These are phyloP conservation scores for Pseudeuparius sepicola DNA, from an alignment of 2,888 invertebrate genomes.

Conservation along the genomic window DNA sequence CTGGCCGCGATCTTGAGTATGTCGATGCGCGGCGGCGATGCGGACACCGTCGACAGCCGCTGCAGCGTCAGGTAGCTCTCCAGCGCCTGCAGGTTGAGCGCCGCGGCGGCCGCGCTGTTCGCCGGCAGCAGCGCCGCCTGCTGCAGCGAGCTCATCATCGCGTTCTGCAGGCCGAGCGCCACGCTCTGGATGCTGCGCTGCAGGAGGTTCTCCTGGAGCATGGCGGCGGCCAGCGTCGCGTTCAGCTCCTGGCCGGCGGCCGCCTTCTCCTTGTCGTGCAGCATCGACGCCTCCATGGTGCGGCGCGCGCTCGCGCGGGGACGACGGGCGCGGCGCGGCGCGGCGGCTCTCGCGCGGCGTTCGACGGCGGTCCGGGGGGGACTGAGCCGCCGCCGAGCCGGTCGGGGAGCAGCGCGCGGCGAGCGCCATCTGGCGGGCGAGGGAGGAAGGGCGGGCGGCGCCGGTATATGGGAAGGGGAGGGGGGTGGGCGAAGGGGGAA, in stretches of 20 bases:
- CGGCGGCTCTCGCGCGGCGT: background rate
- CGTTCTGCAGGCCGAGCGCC: constrained; percentile 71
- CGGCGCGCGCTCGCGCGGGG: background rate
- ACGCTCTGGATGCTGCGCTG: constrained; percentile 56
- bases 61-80: constrained; percentile 80
- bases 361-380: too few species aligned
- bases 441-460: too few species aligned
- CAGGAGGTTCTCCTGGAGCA: constrained; percentile 54
- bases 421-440: too few species aligned
- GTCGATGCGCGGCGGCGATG: constrained; percentile 47
- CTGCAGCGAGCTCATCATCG: constrained; percentile 75
- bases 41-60: constrained; percentile 61
- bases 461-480: too few species aligned
- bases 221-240: constrained; percentile 42
- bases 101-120: constrained; percentile 75
- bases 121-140: constrained; percentile 74
- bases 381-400: too few species aligned
- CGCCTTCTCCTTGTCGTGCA: constrained; percentile 22
- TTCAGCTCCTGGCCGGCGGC: constrained; percentile 16
- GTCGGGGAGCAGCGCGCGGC: too few species aligned
- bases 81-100: constrained; percentile 73
- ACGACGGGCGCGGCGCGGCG: background rate
- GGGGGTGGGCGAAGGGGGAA: too few species aligned
- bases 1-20: constrained; percentile 54
- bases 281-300: constrained; percentile 14